Base-by-base conservation (phyloP, 2,797 vertebrate genomes). In the Brachymystax lenok region DNA sequence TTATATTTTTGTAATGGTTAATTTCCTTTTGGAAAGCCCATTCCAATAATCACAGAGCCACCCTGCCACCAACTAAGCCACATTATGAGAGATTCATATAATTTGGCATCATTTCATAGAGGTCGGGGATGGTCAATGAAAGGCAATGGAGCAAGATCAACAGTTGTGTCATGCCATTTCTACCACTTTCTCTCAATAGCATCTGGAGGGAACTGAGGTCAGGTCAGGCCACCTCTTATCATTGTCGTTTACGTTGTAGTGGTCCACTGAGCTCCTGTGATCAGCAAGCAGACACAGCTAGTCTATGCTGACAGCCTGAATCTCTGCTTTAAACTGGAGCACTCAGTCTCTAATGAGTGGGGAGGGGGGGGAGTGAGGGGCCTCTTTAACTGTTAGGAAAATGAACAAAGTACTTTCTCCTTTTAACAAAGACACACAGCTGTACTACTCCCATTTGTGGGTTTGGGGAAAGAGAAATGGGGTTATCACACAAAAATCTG, bases 361-460 rank as follows among this genome's bases (percentile, higher is more conserved):
- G 10, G 30, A 59, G 17, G 14, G 30, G 28, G 28, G 17, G 28
- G 40, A 35, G 14, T n/a, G 54, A 33, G 72, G n/a, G 56, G 54
- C 59, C 56, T 72, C 71, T 46, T 46, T 50, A 27, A 46, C 33
- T 17, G n/a, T 75, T 66, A 67, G 24, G 63, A 50, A 67, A 30
- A 27, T 17, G 66, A 66, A 75, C 40, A 52, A 13, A 7, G 63
- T 27, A 7, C 24, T 54, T n/a, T 50, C 63, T n/a, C 17, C 51
- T 17, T 75, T 40, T 52, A 63, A 63, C 21, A 10, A 13, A 63
- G 12, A 63, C 61, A 35, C 19, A 8, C 17, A 46, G 27, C 63
- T 74, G 21, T 21, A 33, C 19, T 17, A 8, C 3, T 16, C 54
- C 33, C 12, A 28, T 68, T 13, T 30, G 28, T 16, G 27, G 17